These are phyloP conservation scores for Ginglymostoma cirratum DNA, from an alignment of 2,113 vertebrate genomes.

Conservation along the genomic window DNA sequence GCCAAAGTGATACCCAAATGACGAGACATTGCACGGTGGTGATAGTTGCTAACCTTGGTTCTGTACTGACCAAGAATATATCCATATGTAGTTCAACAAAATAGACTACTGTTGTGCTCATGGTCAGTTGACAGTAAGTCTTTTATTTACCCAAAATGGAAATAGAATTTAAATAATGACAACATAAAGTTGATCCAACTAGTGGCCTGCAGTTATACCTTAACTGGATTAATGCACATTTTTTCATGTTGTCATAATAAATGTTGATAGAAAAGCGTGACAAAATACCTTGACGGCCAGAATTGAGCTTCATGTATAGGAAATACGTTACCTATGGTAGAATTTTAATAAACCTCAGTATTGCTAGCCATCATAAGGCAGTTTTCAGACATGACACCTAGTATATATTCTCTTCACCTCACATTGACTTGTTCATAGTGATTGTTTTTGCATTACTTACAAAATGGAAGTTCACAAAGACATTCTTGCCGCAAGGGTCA, in stretches of 20 bases:
- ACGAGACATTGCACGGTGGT: too few species aligned
- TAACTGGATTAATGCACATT: background rate
- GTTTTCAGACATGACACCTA: too few species aligned
- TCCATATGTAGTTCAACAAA: background rate
- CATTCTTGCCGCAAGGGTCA: background rate
- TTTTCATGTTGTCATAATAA: background rate
- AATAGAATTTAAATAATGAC: background rate
- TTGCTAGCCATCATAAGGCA: too few species aligned
- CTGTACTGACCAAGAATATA: background rate
- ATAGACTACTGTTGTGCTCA: background rate
- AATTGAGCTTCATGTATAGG: background rate
- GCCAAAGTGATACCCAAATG: background rate
- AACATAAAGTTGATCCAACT: background rate
- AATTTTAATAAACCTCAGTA: too few species aligned
- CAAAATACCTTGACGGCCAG: background rate
- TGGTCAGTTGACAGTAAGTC: background rate
- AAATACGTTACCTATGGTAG: background rate
- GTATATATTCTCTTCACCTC: too few species aligned
- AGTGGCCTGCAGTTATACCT: background rate
- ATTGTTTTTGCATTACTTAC: too few species aligned
- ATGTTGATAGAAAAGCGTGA: background rate
- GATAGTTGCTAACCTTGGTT: too few species aligned
- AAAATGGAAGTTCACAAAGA: too few species aligned
- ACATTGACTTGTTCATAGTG: too few species aligned
- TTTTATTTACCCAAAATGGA: background rate